Percentiles rank a stretch among this genome's conserved stretches.
Evolutionary conservation across 2,888 invertebrate species (phyloP).

Genomic region (Saturnia japonica): DNA sequence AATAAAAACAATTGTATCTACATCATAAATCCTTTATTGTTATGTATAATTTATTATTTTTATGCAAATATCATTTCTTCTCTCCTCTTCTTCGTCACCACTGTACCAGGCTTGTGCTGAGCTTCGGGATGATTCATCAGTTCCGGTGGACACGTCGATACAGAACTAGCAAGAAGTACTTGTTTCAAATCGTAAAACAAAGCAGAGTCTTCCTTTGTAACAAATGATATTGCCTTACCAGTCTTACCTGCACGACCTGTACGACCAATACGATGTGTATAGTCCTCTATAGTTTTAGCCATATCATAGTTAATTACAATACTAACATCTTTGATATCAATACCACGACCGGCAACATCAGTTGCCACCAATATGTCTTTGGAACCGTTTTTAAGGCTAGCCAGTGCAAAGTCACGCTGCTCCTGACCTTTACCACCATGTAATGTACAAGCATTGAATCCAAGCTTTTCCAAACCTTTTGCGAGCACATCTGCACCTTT

Average conservation of each 20-base stretch:
- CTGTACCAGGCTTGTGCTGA: slow-evolving; percentile 97
- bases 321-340: slow-evolving; percentile 99
- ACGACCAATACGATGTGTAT: slow-evolving; percentile 98
- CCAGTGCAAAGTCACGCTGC: slow-evolving; percentile 98
- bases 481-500: slow-evolving; percentile 99
- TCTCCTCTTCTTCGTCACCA: slow-evolving; percentile 95
- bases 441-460: slow-evolving; percentile 97
- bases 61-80: slow-evolving; percentile 97
- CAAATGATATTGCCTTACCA: slow-evolving; percentile 97
- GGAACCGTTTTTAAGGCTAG: slow-evolving; percentile 96
- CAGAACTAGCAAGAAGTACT: slow-evolving; percentile 92
- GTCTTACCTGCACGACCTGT: slow-evolving; percentile 99
- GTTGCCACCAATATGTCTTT: slow-evolving; percentile 99
- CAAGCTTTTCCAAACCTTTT: slow-evolving; percentile 97
- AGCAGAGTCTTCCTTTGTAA: slow-evolving; percentile 97
- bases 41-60: background rate
- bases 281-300: slow-evolving; percentile 99
- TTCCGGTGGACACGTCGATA: slow-evolving; percentile 97
- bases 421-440: slow-evolving; percentile 99
- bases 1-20: background rate
- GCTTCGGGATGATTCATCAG: slow-evolving; percentile 99
- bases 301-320: slow-evolving; percentile 99
- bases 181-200: slow-evolving; percentile 99
- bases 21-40: background rate
- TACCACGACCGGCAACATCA: slow-evolving; percentile 99